Evolutionary conservation across 2,888 invertebrate genomes (phyloP), one percentile per base, ranked within the genome.

Genomic region (Pimpla rufipes): DNA sequence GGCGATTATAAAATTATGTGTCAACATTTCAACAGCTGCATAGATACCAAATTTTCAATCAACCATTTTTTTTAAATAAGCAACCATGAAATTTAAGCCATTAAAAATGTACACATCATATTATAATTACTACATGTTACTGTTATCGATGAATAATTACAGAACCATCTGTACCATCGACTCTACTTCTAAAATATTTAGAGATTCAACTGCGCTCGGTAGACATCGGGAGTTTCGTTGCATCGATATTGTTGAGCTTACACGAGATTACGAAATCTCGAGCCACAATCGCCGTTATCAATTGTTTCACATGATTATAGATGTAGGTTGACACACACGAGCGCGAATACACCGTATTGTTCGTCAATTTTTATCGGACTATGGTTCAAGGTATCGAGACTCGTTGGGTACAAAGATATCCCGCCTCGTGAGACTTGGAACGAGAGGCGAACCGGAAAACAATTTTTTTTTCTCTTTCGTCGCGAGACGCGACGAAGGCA

Each of bases 211-310:
- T n/a, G n/a, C n/a, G n/a, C 11, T 52, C 52, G 4, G 18, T 40
- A 11, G 8, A n/a, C 18, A 40, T 45, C 7, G n/a, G 2, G 23
- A 29, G 8, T 6, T 3, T 40, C 8, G 18, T 35, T 16, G 18
- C 42, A 66, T 64, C 37, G 11, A 55, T n/a, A n/a, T n/a, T 11
- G 57, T 47, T 2, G 18, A 37, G 18, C 21, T 47, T n/a, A n/a
- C 47, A n/a, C 8, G 18, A 74, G 62, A 79, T 79, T 70, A 64
- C 37, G 64, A 75, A 75, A 74, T 79, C 7, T 35, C 42, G 10
- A 4, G 50, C 29, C 37, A 18, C 55, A 70, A 52, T 70, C 55
- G 11, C 23, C 29, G 37, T 74, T 78, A 74, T 74, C 74, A 57
- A 52, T 47, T 52, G n/a, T 57, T 47, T 55, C 23, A 16, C 21